Percentiles rank a stretch among this genome's conserved stretches.
Conservation (phyloP, 2,113 vertebrate genomes). For the Zapus hudsonius region DNA sequence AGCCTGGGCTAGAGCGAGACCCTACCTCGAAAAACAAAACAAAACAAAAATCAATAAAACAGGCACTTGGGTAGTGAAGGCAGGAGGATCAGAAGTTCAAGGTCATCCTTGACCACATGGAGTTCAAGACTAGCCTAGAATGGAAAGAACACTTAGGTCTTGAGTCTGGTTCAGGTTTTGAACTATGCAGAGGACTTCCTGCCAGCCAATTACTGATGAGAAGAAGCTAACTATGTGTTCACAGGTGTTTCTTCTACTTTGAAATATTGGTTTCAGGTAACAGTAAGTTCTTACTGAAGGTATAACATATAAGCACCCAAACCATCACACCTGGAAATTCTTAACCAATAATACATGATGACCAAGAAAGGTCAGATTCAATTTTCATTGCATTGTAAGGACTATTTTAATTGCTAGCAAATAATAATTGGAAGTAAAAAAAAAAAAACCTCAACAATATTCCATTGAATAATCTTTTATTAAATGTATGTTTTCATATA, state of each 20-base stretch:
- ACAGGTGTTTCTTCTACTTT: slow-evolving; percentile 39
- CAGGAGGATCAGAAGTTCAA: no score
- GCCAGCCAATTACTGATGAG: slow-evolving; percentile 22
- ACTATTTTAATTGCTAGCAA: no score
- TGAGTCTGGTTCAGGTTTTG: slow-evolving; percentile 37
- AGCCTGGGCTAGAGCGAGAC: no score
- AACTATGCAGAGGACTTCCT: not conserved
- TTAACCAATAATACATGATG: not conserved
- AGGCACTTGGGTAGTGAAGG: no score
- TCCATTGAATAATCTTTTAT: no score
- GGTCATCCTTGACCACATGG: no score
- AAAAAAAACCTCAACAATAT: no score
- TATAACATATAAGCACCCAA: slow-evolving; percentile 20
- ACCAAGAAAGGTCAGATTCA: slow-evolving; percentile 49
- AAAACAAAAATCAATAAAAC: no score
- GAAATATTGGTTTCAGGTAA: slow-evolving; percentile 46
- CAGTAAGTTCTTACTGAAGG: not conserved
- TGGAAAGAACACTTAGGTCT: slow-evolving; percentile 44
- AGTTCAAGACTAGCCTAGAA: not conserved
- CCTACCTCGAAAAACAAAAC: no score
- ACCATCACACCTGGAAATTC: slow-evolving; percentile 52
- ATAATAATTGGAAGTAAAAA: no score
- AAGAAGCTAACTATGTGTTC: slow-evolving; percentile 15
- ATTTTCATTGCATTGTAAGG: no score
- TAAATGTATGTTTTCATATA: no score